Conservation (phyloP, 2,113 vertebrate species). For the Tyto alba region DNA sequence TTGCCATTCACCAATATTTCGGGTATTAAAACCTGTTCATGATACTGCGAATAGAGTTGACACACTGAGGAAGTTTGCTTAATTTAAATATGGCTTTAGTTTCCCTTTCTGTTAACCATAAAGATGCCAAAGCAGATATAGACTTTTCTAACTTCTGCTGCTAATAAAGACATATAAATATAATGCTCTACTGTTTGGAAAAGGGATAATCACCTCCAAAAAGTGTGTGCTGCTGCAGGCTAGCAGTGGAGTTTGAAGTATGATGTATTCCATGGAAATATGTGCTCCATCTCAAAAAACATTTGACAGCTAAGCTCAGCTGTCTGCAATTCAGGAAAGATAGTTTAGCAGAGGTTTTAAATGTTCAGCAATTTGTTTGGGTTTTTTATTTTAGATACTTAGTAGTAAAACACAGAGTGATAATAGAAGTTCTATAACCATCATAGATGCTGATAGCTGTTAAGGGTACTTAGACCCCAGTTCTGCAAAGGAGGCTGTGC, state of each 20-base stretch:
- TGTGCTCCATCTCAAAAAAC: background rate
- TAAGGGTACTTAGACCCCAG: background rate
- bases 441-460: background rate
- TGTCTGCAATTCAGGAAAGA: background rate
- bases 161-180: background rate
- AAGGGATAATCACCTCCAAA: background rate
- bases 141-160: background rate
- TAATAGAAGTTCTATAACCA: background rate
- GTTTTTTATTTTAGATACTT: background rate
- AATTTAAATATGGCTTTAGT: background rate
- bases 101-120: background rate
- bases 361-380: background rate
- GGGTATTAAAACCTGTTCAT: background rate
- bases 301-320: background rate
- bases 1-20: background rate
- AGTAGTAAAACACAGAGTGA: background rate
- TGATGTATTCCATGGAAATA: background rate
- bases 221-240: background rate
- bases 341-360: background rate
- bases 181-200: background rate
- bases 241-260: background rate
- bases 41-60: background rate
- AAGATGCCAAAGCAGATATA: background rate
- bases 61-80: background rate
- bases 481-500: background rate